Percentiles rank a stretch among this genome's conserved stretches.
Evolutionary conservation across 2,888 invertebrate species (phyloP).

Genomic region (Nephrotoma flavescens): DNA sequence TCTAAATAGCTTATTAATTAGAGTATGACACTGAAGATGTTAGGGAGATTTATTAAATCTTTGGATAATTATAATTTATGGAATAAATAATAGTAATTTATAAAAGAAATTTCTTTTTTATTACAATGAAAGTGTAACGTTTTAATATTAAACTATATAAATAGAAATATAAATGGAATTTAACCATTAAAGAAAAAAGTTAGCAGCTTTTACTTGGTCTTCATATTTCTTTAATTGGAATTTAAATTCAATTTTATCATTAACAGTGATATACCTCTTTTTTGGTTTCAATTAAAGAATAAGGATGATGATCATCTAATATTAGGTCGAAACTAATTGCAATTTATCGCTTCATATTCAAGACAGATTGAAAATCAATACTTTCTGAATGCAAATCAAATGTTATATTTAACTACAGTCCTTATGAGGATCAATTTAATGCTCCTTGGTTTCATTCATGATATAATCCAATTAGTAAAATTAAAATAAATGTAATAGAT

Average conservation of each 20-base stretch:
- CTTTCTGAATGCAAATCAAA: not conserved
- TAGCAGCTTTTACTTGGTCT: conserved; percentile 42
- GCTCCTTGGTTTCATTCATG: no score
- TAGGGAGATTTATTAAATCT: conserved; percentile 19
- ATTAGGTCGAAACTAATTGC: not conserved
- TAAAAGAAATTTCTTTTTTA: conserved; percentile 32
- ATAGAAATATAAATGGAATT: not conserved
- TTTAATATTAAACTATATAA: not conserved
- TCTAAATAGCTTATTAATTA: conserved; percentile 29
- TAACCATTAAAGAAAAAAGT: conserved; percentile 38
- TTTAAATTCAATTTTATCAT: not conserved
- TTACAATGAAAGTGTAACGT: not conserved
- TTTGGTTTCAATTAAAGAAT: conserved; percentile 38
- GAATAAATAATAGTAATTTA: conserved; percentile 23
- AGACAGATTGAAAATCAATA: not conserved
- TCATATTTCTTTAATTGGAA: not conserved
- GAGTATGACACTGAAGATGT: conserved; percentile 35
- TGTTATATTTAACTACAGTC: no score
- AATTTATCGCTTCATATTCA: not conserved
- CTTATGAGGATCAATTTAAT: no score
- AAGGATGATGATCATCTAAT: conserved; percentile 15
- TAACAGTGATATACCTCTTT: conserved; percentile 13
- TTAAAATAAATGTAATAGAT: no score
- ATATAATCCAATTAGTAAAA: no score
- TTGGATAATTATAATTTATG: conserved; percentile 15